phyloP scores from a whole-genome alignment of 1,140 invertebrate species.

The Andricus grossulariae region DNA sequence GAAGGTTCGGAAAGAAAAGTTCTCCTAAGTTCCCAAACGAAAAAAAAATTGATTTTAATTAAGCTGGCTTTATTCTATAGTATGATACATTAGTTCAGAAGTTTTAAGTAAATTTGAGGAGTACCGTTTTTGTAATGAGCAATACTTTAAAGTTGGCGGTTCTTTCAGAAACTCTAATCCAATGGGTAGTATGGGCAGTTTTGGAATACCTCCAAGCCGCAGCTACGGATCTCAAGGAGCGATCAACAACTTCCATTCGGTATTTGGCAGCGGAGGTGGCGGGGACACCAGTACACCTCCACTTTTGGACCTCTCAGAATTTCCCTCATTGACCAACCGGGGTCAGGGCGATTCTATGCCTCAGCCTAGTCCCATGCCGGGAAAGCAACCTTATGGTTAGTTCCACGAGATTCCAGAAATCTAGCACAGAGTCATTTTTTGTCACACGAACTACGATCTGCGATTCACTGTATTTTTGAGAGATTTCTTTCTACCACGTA shows the following conservation, averaged over 20 bases:
- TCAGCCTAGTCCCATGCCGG: slow-evolving; percentile 87
- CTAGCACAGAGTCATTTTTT: slow-evolving; percentile 5
- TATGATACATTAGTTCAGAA: too few relatives aligned
- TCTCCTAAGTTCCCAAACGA: not conserved
- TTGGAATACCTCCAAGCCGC: slow-evolving; percentile 80
- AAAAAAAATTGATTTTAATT: slow-evolving; percentile 5
- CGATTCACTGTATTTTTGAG: not conserved
- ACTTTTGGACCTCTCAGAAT: slow-evolving; percentile 91
- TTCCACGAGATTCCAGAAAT: slow-evolving; percentile 7
- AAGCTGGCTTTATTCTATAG: not conserved
- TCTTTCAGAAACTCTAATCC: slow-evolving; percentile 77
- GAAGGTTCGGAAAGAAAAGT: too few relatives aligned
- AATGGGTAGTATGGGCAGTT: slow-evolving; percentile 80
- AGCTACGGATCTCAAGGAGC: slow-evolving; percentile 82
- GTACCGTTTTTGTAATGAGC: too few relatives aligned
- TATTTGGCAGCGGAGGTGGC: slow-evolving; percentile 80
- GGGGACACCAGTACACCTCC: slow-evolving; percentile 87
- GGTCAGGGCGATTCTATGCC: slow-evolving; percentile 86
- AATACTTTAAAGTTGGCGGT: slow-evolving; percentile 31
- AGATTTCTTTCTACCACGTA: too few relatives aligned
- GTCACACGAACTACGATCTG: not conserved
- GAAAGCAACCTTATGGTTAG: slow-evolving; percentile 90
- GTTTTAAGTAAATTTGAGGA: not conserved
- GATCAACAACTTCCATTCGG: slow-evolving; percentile 84
- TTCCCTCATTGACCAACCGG: slow-evolving; percentile 91